Evolutionary conservation across 2,113 vertebrate genomes (phyloP).

Genomic region (Notechis scutatus): DNA sequence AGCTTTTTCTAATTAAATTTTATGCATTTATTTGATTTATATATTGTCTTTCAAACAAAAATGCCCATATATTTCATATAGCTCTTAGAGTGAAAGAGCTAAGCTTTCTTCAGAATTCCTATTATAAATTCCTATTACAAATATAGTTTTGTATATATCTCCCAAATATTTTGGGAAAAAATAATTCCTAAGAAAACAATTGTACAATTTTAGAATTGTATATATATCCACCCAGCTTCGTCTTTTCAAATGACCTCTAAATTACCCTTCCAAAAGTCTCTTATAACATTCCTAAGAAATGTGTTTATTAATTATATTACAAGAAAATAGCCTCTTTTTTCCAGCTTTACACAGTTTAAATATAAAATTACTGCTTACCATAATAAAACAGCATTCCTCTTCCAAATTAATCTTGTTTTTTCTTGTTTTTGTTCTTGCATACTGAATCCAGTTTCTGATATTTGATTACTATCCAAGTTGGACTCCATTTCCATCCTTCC

Average conservation of each 20-base stretch:
- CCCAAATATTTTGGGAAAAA: neutral
- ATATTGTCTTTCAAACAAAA: neutral
- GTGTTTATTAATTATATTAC: neutral
- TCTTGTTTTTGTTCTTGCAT: slow-evolving; percentile 21
- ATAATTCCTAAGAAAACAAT: neutral
- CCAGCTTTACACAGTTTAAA: neutral
- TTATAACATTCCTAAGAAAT: neutral
- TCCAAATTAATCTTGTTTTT: slow-evolving; percentile 19
- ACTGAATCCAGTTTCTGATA: slow-evolving; percentile 21
- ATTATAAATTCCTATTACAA: neutral
- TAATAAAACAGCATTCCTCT: neutral
- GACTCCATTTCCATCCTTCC: neutral
- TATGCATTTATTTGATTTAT: neutral
- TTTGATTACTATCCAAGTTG: neutral
- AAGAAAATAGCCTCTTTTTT: neutral
- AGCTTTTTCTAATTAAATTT: neutral
- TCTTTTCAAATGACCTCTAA: neutral
- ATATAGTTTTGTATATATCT: neutral
- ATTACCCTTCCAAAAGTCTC: neutral
- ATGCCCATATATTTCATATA: neutral
- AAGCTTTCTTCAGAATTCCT: neutral
- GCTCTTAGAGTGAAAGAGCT: neutral
- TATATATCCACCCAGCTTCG: neutral
- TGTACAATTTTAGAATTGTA: neutral
- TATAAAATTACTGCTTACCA: neutral